Evolutionary conservation across 2,113 vertebrate species (phyloP).

Genomic region (Hemibates koningsi): DNA sequence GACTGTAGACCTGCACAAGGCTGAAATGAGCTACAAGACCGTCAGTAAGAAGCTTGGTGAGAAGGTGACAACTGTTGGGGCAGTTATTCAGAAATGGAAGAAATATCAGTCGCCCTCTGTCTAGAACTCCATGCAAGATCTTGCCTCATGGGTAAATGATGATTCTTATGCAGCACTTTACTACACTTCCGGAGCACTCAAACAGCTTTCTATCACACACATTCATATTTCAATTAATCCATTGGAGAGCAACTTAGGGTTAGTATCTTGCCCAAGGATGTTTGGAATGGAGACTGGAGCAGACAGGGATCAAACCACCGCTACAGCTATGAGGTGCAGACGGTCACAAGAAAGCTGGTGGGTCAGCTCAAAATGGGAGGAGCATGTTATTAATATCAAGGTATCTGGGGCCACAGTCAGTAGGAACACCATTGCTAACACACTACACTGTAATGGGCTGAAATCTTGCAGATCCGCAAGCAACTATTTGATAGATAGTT

Average conservation of each 20-base stretch:
- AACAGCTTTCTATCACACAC: background rate
- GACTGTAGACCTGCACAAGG: background rate
- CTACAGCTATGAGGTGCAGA: background rate
- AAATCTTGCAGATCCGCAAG: background rate
- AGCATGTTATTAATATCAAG: background rate
- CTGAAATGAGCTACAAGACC: too few relatives aligned
- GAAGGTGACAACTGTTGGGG: background rate
- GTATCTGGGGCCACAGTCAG: background rate
- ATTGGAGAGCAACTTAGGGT: background rate
- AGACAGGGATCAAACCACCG: background rate
- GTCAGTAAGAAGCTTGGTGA: background rate
- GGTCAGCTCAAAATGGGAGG: background rate
- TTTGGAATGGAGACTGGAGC: background rate
- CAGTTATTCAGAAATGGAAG: background rate
- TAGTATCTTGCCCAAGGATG: background rate
- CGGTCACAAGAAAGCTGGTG: background rate
- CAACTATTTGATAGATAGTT: background rate
- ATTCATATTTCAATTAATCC: background rate
- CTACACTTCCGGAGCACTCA: fast-evolving
- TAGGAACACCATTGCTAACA: background rate
- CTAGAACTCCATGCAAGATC: background rate
- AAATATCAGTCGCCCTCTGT: background rate
- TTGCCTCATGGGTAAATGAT: background rate
- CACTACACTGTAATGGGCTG: background rate
- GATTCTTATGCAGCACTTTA: background rate